phyloP scores from a whole-genome alignment of 2,888 invertebrate genomes.

The Drosophila kanekoi region DNA sequence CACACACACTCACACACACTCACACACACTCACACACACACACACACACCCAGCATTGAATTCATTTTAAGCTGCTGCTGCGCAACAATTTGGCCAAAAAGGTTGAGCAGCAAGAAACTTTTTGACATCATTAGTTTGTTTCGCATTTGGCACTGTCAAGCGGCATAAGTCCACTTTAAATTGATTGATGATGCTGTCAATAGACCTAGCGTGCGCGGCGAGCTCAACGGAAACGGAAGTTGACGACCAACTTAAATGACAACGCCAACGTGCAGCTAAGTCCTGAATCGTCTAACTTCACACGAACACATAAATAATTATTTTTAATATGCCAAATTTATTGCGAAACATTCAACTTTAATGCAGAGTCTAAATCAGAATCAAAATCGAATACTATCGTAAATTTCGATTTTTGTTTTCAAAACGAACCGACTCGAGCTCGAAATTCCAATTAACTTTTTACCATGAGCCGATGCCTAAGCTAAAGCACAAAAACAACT shows the following conservation, averaged over 20 bases:
- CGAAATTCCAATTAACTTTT: too few relatives aligned
- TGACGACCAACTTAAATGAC: slow-evolving; percentile 37
- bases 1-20: too few relatives aligned
- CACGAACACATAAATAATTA: slow-evolving; percentile 28
- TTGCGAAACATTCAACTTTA: background rate
- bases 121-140: slow-evolving; percentile 68
- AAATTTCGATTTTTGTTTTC: background rate
- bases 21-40: too few relatives aligned
- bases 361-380: background rate
- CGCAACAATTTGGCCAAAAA: slow-evolving; percentile 24
- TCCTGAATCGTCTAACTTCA: background rate
- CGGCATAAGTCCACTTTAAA: slow-evolving; percentile 62
- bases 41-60: background rate
- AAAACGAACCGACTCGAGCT: too few relatives aligned
- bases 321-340: slow-evolving; percentile 19
- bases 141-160: slow-evolving; percentile 61
- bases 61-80: slow-evolving; percentile 3
- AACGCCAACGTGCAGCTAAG: slow-evolving; percentile 12
- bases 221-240: slow-evolving; percentile 32
- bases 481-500: too few relatives aligned
- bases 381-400: background rate
- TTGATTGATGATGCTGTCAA: slow-evolving; percentile 71
- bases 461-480: too few relatives aligned
- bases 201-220: slow-evolving; percentile 16
- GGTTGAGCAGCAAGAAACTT: slow-evolving; percentile 21